Base-by-base conservation (phyloP, 2,888 invertebrate genomes). In the Cremastobaeus sp. region DNA sequence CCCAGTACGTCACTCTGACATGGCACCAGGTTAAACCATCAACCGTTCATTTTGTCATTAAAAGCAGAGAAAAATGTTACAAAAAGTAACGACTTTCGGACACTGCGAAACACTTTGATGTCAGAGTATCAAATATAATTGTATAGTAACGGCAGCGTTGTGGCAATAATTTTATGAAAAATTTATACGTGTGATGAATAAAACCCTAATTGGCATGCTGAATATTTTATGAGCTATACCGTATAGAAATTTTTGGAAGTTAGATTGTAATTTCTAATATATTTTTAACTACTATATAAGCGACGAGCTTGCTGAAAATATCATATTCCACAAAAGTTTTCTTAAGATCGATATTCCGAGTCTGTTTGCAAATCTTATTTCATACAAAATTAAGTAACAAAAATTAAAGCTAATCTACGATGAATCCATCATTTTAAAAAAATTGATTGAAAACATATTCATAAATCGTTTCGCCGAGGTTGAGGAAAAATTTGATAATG, bases 41-140 rank as follows among this genome's bases (percentile, higher is more conserved):
- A 64, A 64, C 43, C 52, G 52, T 12, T 64, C 62, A 62, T 60
- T 62, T 41, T 41, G 41, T 50, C 47, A 50, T 62, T 62, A 50
- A 50, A 41, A 50, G 41, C 50, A 50, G 50, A 35, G 21, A 52
- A 21, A 35, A 45, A 18, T 45, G 21, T 57, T 21, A 35, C 18
- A 45, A 45, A 57, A 34, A 9, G 52, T 37, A 52, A 52, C 35
- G n/a, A 52, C 11, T 45, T 12, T 62, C 32, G 12, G 8, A n/a
- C 15, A 20, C 11, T 28, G 9, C 37, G 1, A 18, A 30, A 20
- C n/a, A 60, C 11, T 20, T 21, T 21, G 15, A 25, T 47, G 48
- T 21, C 2, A 41, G 41, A 50, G 62, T 62, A 50, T 60, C 45
- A 60, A 60, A 48, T 60, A 48, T 48, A 32, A 37, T 37, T 37